A percentile compares a stretch with the other conserved stretches of the same genome.
Conservation (phyloP, 2,797 vertebrate genomes). For the Hemibagrus guttatus region DNA sequence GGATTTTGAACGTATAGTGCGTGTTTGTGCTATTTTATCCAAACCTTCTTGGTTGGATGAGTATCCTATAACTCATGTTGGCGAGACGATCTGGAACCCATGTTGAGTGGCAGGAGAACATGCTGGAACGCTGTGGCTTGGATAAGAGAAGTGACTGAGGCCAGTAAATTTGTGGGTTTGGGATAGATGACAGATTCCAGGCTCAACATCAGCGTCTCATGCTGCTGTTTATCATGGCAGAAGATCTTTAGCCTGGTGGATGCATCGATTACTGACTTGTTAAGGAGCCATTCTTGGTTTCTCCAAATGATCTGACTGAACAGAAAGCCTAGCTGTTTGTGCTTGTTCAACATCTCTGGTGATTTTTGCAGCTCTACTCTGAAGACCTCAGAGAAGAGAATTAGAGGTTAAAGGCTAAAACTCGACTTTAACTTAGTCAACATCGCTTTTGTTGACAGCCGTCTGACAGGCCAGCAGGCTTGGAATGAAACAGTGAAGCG, state of each 20-base stretch:
- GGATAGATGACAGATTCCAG: slow-evolving; percentile 48
- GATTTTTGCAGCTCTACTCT: slow-evolving; percentile 39
- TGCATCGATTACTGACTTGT: slow-evolving; percentile 37
- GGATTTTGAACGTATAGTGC: neutral
- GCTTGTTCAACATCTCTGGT: slow-evolving; percentile 44
- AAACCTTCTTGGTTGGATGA: neutral
- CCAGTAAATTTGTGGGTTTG: slow-evolving; percentile 34
- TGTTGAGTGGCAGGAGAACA: slow-evolving; percentile 4
- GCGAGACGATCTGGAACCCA: slow-evolving; percentile 13
- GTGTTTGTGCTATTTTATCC: slow-evolving; percentile 8
- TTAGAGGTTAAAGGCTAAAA: slow-evolving; percentile 38
- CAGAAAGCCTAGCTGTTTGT: slow-evolving; percentile 41
- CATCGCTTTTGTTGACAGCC: slow-evolving; percentile 42
- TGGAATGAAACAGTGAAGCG: slow-evolving; percentile 8
- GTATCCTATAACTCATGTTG: slow-evolving; percentile 23
- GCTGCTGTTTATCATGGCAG: slow-evolving; percentile 44
- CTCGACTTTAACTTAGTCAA: slow-evolving; percentile 47
- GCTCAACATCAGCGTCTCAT: neutral
- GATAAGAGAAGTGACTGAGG: slow-evolving; percentile 11
- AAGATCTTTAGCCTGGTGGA: slow-evolving; percentile 34
- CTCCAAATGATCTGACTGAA: slow-evolving; percentile 23
- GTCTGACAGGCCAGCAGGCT: slow-evolving; percentile 23
- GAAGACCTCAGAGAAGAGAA: slow-evolving; percentile 28
- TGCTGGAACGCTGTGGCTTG: slow-evolving; percentile 37
- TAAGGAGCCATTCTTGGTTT: slow-evolving; percentile 34